Evolutionary conservation across 2,797 vertebrate species (phyloP).

Genomic region (Myotis vivesi): DNA sequence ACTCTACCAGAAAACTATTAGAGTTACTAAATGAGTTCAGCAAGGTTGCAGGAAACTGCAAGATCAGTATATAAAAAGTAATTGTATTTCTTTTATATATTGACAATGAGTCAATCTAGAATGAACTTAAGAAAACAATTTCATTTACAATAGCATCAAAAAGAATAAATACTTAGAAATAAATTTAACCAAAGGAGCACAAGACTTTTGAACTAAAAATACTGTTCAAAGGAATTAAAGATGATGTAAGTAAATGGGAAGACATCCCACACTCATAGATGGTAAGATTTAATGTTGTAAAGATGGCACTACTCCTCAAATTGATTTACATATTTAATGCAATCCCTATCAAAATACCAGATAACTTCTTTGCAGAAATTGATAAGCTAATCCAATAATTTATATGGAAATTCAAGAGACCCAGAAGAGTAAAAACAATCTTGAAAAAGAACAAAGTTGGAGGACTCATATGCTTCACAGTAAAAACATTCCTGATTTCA

Average conservation of each 20-base stretch:
- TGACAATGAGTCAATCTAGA: background rate
- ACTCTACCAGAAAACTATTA: background rate
- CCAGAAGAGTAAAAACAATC: background rate
- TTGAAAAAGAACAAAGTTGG: background rate
- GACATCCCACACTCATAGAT: background rate
- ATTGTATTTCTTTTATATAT: background rate
- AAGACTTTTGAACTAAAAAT: background rate
- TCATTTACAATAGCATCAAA: background rate
- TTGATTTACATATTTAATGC: background rate
- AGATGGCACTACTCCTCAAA: background rate
- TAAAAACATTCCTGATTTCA: background rate
- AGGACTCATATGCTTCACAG: background rate
- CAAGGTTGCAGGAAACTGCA: background rate
- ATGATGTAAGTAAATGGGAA: background rate
- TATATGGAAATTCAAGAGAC: too few species aligned
- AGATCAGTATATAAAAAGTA: background rate
- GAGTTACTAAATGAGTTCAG: background rate
- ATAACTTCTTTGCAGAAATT: background rate
- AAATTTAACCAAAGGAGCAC: background rate
- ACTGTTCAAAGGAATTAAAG: background rate
- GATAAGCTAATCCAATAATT: background rate
- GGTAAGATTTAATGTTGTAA: background rate
- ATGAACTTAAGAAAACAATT: conserved; percentile 21
- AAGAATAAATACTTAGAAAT: background rate
- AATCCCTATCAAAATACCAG: conserved; percentile 15